Base-by-base conservation (phyloP, 2,113 vertebrate genomes). In the Mobula hypostoma region DNA sequence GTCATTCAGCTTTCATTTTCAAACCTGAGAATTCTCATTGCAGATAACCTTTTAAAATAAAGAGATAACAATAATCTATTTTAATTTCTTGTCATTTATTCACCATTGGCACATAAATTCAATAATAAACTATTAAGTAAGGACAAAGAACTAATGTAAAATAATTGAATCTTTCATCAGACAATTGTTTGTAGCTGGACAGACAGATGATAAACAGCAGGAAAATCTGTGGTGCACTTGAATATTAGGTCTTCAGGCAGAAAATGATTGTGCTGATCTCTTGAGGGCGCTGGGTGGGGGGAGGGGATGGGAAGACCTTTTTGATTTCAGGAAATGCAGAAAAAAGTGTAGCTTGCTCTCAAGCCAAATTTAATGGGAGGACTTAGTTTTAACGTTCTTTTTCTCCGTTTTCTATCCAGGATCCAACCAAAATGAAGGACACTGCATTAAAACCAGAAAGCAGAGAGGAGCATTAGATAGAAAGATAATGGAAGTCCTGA, bases 21-120 rank as follows among this genome's bases (percentile, higher is more conserved):
- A 93, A 40, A 74, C 68, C 91, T 40, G 68, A 40, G 91, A 93
- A 27, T 29, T 1, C 36, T 29, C 21, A 21, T 72, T 72, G 66
- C 2, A 72, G 2, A 74, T 27, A 74, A 74, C 19, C 91, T 40
- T 74, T 93, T 74, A 14, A 90, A 72, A 48, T 74, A 70, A 92
- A 72, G 68, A 48, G 24, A 29, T 15, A 48, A 24, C 12, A 72
- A 93, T 1, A 14, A 74, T 56, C 68, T 74, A 15, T 40, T 93
- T 93, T 66, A 66, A 93, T 56, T 93, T 74, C 36, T 56, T 36
- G 29, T 93, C 70, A 76, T 48, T 93, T 74, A 48, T 56, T 93
- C 12, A 29, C 24, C 24, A 56, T 72, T 56, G 32, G 32, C 48
- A 36, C 19, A 74, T 12, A 27, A 27, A 56, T 93, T 93, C 15